A percentile compares a stretch with the other conserved stretches of the same genome.
Evolutionary conservation across 2,888 invertebrate genomes (phyloP).

Genomic region (Apocheima hispidaria): DNA sequence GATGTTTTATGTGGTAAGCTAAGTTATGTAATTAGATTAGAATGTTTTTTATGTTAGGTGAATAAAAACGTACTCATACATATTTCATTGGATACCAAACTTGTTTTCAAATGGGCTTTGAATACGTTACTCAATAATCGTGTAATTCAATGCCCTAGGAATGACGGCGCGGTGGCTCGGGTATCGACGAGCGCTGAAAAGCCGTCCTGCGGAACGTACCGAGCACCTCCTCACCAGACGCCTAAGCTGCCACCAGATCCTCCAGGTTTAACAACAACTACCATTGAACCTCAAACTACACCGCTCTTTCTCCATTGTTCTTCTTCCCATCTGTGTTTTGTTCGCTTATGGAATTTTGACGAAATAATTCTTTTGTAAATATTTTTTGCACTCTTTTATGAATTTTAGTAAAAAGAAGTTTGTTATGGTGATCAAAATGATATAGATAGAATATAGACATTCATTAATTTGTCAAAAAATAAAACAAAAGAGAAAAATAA

Average conservation of each 20-base stretch:
- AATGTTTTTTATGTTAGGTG: too few species aligned
- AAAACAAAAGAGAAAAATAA: too few species aligned
- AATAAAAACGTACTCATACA: too few species aligned
- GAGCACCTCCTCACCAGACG: slow-evolving; percentile 76
- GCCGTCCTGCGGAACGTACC: slow-evolving; percentile 74
- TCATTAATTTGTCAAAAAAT: too few species aligned
- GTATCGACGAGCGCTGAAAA: slow-evolving; percentile 76
- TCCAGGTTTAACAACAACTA: slow-evolving; percentile 62
- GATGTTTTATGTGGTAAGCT: too few species aligned
- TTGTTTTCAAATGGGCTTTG: too few species aligned
- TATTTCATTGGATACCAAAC: too few species aligned
- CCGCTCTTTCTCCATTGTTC: not conserved
- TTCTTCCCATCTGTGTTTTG: not conserved
- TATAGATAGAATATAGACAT: too few species aligned
- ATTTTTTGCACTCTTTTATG: too few species aligned
- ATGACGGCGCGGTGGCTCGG: slow-evolving; percentile 70
- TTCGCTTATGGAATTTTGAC: not conserved
- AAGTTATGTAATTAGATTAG: too few species aligned
- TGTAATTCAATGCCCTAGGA: slow-evolving; percentile 53
- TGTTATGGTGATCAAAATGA: not conserved
- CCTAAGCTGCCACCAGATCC: slow-evolving; percentile 80
- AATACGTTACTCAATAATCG: not conserved
- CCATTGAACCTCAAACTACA: too few species aligned
- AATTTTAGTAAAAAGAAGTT: not conserved
- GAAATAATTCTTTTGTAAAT: too few species aligned